Base-by-base conservation (phyloP, 1,140 invertebrate species). In the Sinella curviseta region DNA sequence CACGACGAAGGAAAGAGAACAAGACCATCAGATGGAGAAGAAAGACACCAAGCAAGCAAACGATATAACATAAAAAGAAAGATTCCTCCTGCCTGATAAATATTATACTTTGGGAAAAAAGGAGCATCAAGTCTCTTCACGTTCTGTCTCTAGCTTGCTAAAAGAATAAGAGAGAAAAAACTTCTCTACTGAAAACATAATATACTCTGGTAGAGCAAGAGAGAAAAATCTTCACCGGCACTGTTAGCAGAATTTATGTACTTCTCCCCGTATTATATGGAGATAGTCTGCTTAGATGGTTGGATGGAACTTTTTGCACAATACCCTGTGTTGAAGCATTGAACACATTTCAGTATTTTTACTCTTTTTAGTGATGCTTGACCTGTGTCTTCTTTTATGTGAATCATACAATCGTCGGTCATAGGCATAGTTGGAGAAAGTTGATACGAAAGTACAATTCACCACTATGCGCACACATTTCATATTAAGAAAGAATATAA, bases 41-140 rank as follows among this genome's bases (percentile, higher is more conserved):
- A 48, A 48, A 48, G 39, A 48, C n/a, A n/a, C n/a, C n/a, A n/a
- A n/a, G n/a, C n/a, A 48, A 48, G 39, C 39, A 12, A 48, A 20
- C 39, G 20, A 12, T 48, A 12, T 48, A 12, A 48, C 39, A 8
- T 20, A 12, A 20, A 48, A 48, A 48, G 39, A 48, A 12, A 12
- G 8, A 12, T 48, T 48, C 20, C 39, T 48, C 39, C 20, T 48
- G 39, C 39, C 39, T 48, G 39, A 48, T 48, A 48, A 48, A 48
- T 12, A 48, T 48, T 48, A 20, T 48, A 48, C 39, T 48, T 8
- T 12, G 39, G 39, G 39, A 48, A 48, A 48, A 48, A 12, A 48
- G 39, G 39, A 48, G 39, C 57, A 60, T 60, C 57, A 60, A 60
- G 57, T 60, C 57, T 60, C 57, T 60, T 60, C 57, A 60, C 57